Conservation (phyloP, 2,113 vertebrate genomes). For the Sceloporus tristichus region DNA sequence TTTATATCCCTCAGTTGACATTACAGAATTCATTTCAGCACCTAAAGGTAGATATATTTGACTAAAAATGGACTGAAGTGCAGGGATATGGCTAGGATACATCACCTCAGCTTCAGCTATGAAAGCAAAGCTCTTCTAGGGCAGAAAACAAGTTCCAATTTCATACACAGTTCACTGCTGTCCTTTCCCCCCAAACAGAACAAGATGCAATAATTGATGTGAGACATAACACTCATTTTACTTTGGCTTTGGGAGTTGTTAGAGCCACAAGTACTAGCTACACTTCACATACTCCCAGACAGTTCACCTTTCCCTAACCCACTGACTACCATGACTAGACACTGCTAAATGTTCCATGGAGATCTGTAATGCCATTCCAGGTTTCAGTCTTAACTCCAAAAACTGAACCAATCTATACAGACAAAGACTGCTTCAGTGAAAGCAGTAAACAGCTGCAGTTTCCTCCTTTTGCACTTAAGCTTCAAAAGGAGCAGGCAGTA, state of each 20-base stretch:
- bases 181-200: conserved; percentile 1
- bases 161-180: conserved; percentile 51
- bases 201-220: conserved; percentile 54
- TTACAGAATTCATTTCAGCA: not conserved
- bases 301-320: conserved; percentile 57
- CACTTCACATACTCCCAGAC: conserved; percentile 57
- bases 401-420: conserved; percentile 31
- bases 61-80: conserved; percentile 29
- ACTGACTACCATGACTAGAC: conserved; percentile 64
- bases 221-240: conserved; percentile 57
- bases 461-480: conserved; percentile 21
- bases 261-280: conserved; percentile 45
- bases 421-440: conserved; percentile 21
- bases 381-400: conserved; percentile 39
- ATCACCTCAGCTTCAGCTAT: not conserved
- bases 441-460: conserved; percentile 53
- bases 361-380: conserved; percentile 50
- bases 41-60: not conserved
- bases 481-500: not conserved
- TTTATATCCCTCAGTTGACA: not conserved
- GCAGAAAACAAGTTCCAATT: conserved; percentile 62
- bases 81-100: not conserved
- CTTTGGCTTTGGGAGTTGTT: conserved; percentile 57
- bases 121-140: conserved; percentile 45
- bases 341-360: conserved; percentile 41